Conservation (phyloP, 2,113 vertebrate genomes). For the Meriones unguiculatus region DNA sequence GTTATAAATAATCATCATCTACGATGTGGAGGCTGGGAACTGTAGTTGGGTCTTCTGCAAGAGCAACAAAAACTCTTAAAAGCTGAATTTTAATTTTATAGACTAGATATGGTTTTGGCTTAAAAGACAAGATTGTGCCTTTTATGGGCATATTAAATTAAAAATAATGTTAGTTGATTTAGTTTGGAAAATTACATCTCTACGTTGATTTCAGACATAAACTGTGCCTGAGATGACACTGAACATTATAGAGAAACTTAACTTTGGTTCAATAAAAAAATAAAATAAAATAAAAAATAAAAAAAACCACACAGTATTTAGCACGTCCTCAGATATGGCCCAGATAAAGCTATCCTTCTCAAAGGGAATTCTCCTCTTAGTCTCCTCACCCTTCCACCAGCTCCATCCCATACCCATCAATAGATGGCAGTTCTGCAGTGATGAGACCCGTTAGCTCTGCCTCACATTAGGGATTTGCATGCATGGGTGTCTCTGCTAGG, state of each 20-base stretch:
- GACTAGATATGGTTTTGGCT: conserved; percentile 22
- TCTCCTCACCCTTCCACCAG: not conserved
- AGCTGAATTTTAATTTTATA: conserved; percentile 62
- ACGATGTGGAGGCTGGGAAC: not conserved
- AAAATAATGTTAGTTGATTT: conserved; percentile 48
- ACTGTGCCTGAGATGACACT: not conserved
- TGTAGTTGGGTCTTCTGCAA: not conserved
- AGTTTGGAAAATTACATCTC: conserved; percentile 56
- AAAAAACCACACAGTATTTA: not conserved
- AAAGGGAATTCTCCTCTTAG: not conserved
- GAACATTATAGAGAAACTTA: not conserved
- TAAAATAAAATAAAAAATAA: not conserved
- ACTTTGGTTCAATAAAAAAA: not conserved
- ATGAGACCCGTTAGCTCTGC: not conserved
- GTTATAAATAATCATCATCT: not conserved
- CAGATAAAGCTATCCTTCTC: conserved; percentile 21
- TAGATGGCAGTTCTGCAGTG: not conserved
- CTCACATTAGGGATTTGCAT: not conserved
- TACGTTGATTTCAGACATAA: conserved; percentile 44
- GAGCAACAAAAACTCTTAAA: not conserved
- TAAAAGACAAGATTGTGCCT: conserved; percentile 42
- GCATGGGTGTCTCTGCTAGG: not conserved
- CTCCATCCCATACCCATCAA: not conserved
- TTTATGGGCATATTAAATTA: conserved; percentile 44
- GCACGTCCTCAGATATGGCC: not conserved